Percentiles rank a stretch among this genome's conserved stretches.
phyloP scores from a whole-genome alignment of 1,140 invertebrate species.

The Luehdorfia chinensis region DNA sequence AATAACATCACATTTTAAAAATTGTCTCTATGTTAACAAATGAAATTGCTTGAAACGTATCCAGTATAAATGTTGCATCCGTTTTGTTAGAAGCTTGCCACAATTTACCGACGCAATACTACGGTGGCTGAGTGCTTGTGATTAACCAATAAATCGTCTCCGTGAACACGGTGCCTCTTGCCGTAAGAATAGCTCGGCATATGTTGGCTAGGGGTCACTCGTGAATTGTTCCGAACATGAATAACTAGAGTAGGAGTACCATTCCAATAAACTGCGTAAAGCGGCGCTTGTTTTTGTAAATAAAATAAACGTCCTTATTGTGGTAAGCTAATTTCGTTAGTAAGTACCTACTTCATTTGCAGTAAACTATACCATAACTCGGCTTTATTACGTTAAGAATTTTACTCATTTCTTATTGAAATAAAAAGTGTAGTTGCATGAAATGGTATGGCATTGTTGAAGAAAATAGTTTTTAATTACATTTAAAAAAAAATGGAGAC shows the following conservation, averaged over 20 bases:
- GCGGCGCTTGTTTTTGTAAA: conserved; percentile 5
- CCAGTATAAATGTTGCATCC: no score
- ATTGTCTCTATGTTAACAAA: no score
- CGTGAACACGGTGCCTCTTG: conserved; percentile 24
- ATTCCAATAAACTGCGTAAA: conserved; percentile 15
- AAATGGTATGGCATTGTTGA: no score
- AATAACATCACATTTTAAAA: no score
- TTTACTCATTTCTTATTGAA: no score
- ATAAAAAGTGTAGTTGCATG: no score
- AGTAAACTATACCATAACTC: neutral
- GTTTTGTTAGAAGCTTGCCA: no score
- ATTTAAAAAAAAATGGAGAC: no score
- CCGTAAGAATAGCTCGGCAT: conserved; percentile 34
- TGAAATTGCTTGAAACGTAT: no score
- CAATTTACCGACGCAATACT: conserved; percentile 71
- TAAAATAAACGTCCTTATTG: conserved; percentile 2
- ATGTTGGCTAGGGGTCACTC: conserved; percentile 34
- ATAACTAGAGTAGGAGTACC: conserved; percentile 17
- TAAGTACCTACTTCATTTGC: conserved; percentile 5
- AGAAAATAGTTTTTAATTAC: no score
- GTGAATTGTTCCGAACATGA: conserved; percentile 25
- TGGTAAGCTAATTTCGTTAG: conserved; percentile 6
- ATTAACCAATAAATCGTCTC: conserved; percentile 72
- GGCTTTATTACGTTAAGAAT: conserved; percentile 7
- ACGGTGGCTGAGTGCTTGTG: conserved; percentile 63